Evolutionary conservation across 2,113 vertebrate species (phyloP), one percentile per base, ranked within the genome.

Genomic region (Lepus timidus): DNA sequence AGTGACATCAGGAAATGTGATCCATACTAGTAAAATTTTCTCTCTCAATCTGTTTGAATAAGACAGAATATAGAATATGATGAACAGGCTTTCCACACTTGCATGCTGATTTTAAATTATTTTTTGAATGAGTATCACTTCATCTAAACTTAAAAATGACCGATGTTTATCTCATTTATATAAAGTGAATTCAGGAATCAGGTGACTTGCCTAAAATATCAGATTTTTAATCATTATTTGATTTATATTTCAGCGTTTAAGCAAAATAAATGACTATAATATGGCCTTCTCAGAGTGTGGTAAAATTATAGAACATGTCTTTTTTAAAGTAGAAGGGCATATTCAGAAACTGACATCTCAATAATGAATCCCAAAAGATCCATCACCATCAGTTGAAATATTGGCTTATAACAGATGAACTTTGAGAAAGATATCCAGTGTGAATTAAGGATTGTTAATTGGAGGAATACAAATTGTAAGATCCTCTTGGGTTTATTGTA

Each of bases 211-310:
- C 17, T 39, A 79, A 96, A 85, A 74, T 65, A 85, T 29, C 13
- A 84, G 22, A 49, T 55, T 88, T 90, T 85, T 90, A 55, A 44
- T 58, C 25, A 67, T 74, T 6, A 55, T 33, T 14, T 51, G 8
- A 64, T 87, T 88, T n/a, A 92, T 68, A 65, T 36, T 88, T 92
- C 31, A 81, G 10, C 75, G 10, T 87, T 94, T 91, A 65, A 19
- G 44, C 81, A 65, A 95, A 88, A 80, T 86, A 44, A 83, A 44
- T 89, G 12, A 84, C 8, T 91, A 25, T 79, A 36, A 55, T 4
- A 8, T 91, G 39, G 1, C 29, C 79, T 89, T 94, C 12, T 22
- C 20, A n/a, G 68, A 65, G 23, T 52, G 4, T 64, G 55, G 31
- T 58, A 65, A 93, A 70, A 25, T 90, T 87, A 52, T 64, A 44